Evolutionary conservation across 2,888 invertebrate species (phyloP).

Genomic region (Drepana falcataria): DNA sequence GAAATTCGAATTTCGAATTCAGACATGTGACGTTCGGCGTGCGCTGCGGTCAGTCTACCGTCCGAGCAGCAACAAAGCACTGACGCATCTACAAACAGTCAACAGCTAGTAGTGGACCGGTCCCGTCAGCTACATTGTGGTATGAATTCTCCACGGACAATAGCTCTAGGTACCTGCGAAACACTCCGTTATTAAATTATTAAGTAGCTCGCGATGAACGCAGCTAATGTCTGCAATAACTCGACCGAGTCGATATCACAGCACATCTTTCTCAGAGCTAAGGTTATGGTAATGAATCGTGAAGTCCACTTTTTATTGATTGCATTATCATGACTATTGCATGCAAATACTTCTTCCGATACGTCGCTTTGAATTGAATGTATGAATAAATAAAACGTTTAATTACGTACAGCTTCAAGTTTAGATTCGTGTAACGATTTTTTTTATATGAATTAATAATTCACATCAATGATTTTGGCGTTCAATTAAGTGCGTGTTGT

Average conservation of each 20-base stretch:
- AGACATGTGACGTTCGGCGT: slow-evolving; percentile 14
- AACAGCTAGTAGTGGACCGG: slow-evolving; percentile 33
- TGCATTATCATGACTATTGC: background rate
- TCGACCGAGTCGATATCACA: slow-evolving; percentile 13
- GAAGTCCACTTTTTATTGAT: background rate
- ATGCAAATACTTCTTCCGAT: background rate
- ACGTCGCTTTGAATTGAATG: background rate
- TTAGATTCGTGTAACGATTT: background rate
- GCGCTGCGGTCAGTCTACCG: slow-evolving; percentile 41
- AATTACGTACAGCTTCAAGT: background rate
- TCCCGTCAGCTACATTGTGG: slow-evolving; percentile 38
- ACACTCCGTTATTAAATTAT: slow-evolving; percentile 37
- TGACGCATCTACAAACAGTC: slow-evolving; percentile 55
- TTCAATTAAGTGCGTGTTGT: too few relatives aligned
- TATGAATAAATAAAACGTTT: background rate
- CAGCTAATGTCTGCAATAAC: slow-evolving; percentile 14
- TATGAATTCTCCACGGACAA: slow-evolving; percentile 55
- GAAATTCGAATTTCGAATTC: slow-evolving; percentile 23
- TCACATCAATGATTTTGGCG: too few relatives aligned
- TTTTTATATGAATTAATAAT: background rate
- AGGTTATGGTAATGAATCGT: background rate
- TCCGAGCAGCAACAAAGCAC: slow-evolving; percentile 52
- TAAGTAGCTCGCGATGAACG: slow-evolving; percentile 38
- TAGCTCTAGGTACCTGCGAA: slow-evolving; percentile 40
- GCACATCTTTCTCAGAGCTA: background rate